phyloP scores from a whole-genome alignment of 1,140 invertebrate species.

The Drosophila sproati region DNA sequence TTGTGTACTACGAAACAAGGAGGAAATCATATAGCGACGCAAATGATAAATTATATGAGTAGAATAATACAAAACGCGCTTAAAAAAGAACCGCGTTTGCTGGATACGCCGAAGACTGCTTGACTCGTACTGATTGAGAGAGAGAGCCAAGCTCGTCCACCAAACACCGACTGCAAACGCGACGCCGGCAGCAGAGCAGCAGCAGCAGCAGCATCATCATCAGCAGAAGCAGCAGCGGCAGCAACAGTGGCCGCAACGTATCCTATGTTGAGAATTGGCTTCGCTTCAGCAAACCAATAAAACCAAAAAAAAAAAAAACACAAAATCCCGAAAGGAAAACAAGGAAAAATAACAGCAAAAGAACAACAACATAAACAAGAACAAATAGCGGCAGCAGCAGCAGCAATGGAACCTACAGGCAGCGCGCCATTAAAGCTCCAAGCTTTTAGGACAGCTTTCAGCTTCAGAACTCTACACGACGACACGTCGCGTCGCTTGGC shows the following conservation, averaged over 20 bases:
- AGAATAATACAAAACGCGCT: slow-evolving; percentile 85
- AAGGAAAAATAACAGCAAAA: slow-evolving; percentile 38
- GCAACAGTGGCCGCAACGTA: slow-evolving; percentile 47
- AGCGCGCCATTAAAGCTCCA: slow-evolving; percentile 17
- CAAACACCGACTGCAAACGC: slow-evolving; percentile 18
- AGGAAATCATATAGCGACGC: slow-evolving; percentile 84
- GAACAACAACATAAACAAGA: slow-evolving; percentile 13
- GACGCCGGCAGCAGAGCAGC: slow-evolving; percentile 9
- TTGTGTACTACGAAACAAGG: slow-evolving; percentile 83
- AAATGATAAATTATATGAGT: slow-evolving; percentile 85
- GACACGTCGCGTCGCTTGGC: slow-evolving; percentile 9
- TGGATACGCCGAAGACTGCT: slow-evolving; percentile 84
- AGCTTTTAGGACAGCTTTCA: slow-evolving; percentile 23
- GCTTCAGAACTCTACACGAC: slow-evolving; percentile 34
- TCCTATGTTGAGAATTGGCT: slow-evolving; percentile 71
- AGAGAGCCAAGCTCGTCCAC: slow-evolving; percentile 51
- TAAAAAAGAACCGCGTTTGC: slow-evolving; percentile 85
- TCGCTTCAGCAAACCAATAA: slow-evolving; percentile 16
- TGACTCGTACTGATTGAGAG: slow-evolving; percentile 82
- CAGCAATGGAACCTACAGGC: slow-evolving; percentile 23
- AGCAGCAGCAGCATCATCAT: slow-evolving; percentile 12
- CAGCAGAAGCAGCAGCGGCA: slow-evolving; percentile 24
- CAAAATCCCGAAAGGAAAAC: slow-evolving; percentile 32
- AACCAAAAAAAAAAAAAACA: slow-evolving; percentile 24
- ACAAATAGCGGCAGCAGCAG: slow-evolving; percentile 4